These are phyloP conservation scores for Tragulus kanchil DNA, from an alignment of 2,113 vertebrate genomes.

Conservation along the genomic window DNA sequence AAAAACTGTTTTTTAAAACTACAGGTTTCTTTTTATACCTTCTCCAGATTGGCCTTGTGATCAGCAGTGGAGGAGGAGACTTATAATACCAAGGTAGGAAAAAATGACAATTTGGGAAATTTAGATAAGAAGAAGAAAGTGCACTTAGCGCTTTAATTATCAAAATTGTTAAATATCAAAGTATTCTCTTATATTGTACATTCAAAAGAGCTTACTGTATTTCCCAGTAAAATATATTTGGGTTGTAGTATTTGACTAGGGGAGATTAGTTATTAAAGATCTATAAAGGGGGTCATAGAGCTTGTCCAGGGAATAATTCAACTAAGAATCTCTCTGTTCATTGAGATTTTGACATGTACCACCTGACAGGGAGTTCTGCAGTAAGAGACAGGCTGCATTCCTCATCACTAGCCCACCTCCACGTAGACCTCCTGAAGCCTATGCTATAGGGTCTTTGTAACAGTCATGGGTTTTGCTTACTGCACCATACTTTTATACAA, in stretches of 20 bases:
- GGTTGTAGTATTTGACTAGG: neutral
- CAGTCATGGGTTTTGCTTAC: neutral
- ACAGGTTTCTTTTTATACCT: slow-evolving; percentile 4
- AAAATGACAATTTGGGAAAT: neutral
- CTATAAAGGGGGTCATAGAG: neutral
- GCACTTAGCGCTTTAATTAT: neutral
- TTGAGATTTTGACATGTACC: neutral
- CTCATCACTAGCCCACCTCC: neutral
- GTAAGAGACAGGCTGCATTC: neutral
- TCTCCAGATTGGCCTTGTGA: neutral
- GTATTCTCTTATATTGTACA: neutral
- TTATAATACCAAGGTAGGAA: neutral
- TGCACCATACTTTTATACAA: neutral
- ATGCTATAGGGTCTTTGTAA: neutral
- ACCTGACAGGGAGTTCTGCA: neutral
- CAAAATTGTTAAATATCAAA: neutral
- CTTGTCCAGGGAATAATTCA: neutral
- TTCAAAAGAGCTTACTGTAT: neutral
- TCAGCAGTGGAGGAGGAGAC: neutral
- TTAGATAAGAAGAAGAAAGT: neutral
- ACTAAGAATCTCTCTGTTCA: neutral
- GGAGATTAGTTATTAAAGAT: neutral
- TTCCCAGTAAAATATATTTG: neutral
- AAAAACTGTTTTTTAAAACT: neutral
- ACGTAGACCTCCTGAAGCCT: neutral